Evolutionary conservation across 1,140 invertebrate genomes (phyloP).

Genomic region (Neodiprion fabricii): DNA sequence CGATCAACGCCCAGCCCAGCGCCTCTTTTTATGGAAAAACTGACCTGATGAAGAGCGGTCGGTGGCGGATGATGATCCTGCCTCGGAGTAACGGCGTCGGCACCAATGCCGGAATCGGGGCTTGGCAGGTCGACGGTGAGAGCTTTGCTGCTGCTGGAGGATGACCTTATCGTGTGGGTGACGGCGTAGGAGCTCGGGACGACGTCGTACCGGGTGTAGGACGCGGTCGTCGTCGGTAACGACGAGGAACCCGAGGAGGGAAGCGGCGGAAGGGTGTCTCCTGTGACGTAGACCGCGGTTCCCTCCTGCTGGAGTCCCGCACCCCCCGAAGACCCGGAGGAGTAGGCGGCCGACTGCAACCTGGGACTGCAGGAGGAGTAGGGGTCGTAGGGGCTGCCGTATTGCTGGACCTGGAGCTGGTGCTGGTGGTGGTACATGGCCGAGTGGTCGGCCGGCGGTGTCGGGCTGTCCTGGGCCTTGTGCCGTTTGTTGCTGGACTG

Average conservation of each 20-base stretch:
- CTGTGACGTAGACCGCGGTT: constrained; percentile 55
- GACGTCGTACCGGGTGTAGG: constrained; percentile 59
- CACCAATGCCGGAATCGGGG: constrained; percentile 90
- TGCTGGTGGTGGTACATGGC: constrained; percentile 63
- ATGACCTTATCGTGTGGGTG: constrained; percentile 55
- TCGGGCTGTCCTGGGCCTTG: constrained; percentile 60
- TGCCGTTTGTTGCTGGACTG: constrained; percentile 58
- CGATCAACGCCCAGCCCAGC: too few relatives aligned
- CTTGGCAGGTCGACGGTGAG: constrained; percentile 90
- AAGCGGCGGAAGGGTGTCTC: constrained; percentile 51
- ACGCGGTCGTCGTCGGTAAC: constrained; percentile 53
- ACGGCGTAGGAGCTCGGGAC: constrained; percentile 58
- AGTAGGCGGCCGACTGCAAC: constrained; percentile 60
- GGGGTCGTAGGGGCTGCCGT: constrained; percentile 59
- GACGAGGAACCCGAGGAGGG: constrained; percentile 58
- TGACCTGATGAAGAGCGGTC: constrained; percentile 78
- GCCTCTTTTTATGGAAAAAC: constrained; percentile 32
- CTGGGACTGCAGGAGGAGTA: constrained; percentile 63
- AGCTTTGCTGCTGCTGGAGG: constrained; percentile 70
- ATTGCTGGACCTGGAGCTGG: constrained; percentile 56
- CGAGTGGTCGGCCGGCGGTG: constrained; percentile 62
- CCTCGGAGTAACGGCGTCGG: constrained; percentile 89
- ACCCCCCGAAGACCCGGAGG: constrained; percentile 56
- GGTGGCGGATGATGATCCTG: constrained; percentile 73
- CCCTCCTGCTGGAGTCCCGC: constrained; percentile 53